Evolutionary conservation across 2,797 vertebrate species (phyloP).

Genomic region (Gorsachius magnificus): DNA sequence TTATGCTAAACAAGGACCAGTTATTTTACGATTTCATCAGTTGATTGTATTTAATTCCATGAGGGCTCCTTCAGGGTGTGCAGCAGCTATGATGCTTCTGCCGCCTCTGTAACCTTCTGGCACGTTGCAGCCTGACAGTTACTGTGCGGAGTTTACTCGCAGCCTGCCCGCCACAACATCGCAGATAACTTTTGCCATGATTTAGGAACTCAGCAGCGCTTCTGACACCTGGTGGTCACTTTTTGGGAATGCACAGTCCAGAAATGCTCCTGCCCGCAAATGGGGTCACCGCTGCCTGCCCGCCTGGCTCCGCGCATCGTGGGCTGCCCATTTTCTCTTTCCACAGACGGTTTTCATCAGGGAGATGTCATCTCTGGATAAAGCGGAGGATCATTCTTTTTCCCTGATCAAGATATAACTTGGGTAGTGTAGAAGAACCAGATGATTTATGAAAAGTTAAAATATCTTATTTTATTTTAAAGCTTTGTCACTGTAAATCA

Average conservation of each 20-base stretch:
- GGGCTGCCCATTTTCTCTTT: conserved; percentile 16
- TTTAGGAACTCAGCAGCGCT: conserved; percentile 60
- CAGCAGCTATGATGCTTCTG: not conserved
- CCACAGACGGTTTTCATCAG: not conserved
- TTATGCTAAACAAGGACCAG: not conserved
- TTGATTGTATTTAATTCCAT: not conserved
- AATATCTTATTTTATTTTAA: conserved; percentile 20
- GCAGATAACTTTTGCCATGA: not conserved
- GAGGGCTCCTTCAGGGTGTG: not conserved
- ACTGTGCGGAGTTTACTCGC: not conserved
- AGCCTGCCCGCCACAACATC: not conserved
- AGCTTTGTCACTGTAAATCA: conserved; percentile 25
- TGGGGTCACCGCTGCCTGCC: conserved; percentile 73
- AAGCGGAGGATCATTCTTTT: not conserved
- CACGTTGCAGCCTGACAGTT: not conserved
- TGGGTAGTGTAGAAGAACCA: not conserved
- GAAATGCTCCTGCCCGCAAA: conserved; percentile 67
- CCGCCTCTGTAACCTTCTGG: not conserved
- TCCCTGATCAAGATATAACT: not conserved
- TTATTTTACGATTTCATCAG: not conserved
- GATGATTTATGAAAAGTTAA: conserved; percentile 67
- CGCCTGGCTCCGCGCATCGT: conserved; percentile 33
- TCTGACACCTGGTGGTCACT: conserved; percentile 85
- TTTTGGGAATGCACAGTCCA: conserved; percentile 59
- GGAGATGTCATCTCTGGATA: not conserved